A percentile compares a stretch with the other conserved stretches of the same genome.
phyloP scores from a whole-genome alignment of 1,140 invertebrate genomes.

The Lepidostoma basale region DNA sequence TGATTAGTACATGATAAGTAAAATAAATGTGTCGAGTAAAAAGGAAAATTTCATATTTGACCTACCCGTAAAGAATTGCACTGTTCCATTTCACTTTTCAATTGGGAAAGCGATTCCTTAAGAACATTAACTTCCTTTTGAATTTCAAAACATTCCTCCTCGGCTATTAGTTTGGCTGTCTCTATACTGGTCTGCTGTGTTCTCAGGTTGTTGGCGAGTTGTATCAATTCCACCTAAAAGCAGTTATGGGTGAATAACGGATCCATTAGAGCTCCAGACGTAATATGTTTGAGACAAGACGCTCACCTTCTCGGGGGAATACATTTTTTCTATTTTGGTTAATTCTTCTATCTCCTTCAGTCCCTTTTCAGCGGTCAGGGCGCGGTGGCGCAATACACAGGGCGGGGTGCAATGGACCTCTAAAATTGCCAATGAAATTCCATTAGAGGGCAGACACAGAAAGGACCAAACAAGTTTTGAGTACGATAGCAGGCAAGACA shows the following conservation, averaged over 20 bases:
- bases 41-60: too few relatives aligned
- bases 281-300: too few relatives aligned
- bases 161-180: not conserved
- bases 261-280: too few relatives aligned
- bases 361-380: conserved; percentile 52
- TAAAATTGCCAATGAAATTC: too few relatives aligned
- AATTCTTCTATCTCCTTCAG: conserved; percentile 54
- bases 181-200: not conserved
- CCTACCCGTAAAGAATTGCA: not conserved
- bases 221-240: conserved; percentile 14
- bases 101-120: not conserved
- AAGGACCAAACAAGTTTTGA: too few relatives aligned
- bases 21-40: not conserved
- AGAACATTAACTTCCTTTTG: not conserved
- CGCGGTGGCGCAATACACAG: conserved; percentile 53
- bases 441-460: too few relatives aligned
- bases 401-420: conserved; percentile 47
- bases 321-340: conserved; percentile 42
- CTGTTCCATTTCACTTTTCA: conserved; percentile 9
- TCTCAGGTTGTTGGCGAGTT: not conserved
- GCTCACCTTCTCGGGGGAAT: conserved; percentile 26
- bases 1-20: not conserved
- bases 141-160: not conserved
- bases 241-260: too few relatives aligned
- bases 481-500: too few relatives aligned